A percentile compares a stretch with the other conserved stretches of the same genome.
Evolutionary conservation across 2,797 vertebrate species (phyloP).

Genomic region (Tenualosa ilisha): DNA sequence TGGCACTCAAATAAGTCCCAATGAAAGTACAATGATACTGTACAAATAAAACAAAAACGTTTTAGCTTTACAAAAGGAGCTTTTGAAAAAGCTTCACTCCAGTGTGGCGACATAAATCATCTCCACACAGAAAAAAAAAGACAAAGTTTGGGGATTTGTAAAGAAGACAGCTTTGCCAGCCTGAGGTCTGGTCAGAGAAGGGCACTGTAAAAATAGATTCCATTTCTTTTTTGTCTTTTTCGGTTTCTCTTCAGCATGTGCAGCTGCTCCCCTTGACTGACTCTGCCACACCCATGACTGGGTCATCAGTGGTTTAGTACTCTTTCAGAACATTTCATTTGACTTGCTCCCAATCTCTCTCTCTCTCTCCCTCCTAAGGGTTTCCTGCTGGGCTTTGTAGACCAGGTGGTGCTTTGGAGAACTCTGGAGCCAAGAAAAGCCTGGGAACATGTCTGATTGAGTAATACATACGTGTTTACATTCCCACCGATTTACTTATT

Average conservation of each 20-base stretch:
- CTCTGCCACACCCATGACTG: constrained; percentile 10
- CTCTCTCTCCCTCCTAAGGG: not conserved
- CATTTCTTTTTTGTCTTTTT: not conserved
- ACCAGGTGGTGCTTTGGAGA: not conserved
- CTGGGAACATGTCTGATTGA: not conserved
- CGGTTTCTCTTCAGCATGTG: not conserved
- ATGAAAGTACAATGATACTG: not conserved
- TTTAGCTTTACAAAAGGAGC: not conserved
- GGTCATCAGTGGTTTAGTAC: constrained; percentile 3
- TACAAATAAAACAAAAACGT: not conserved
- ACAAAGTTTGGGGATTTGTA: not conserved
- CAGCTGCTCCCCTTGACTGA: constrained; percentile 6
- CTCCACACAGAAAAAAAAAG: not conserved
- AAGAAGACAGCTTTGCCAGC: not conserved
- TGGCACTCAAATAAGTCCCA: not conserved
- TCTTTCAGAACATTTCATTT: not conserved
- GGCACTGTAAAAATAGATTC: not conserved
- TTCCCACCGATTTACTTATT: not conserved
- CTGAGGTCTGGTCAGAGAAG: not conserved
- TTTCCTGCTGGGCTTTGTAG: constrained; percentile 4
- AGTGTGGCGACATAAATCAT: not conserved
- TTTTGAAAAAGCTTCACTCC: not conserved
- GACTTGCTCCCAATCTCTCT: not conserved
- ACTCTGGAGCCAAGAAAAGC: not conserved
- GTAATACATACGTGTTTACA: not conserved